Base-by-base conservation (phyloP, 35 echinoderm and acorn worm species). In the Diadema setosum region DNA sequence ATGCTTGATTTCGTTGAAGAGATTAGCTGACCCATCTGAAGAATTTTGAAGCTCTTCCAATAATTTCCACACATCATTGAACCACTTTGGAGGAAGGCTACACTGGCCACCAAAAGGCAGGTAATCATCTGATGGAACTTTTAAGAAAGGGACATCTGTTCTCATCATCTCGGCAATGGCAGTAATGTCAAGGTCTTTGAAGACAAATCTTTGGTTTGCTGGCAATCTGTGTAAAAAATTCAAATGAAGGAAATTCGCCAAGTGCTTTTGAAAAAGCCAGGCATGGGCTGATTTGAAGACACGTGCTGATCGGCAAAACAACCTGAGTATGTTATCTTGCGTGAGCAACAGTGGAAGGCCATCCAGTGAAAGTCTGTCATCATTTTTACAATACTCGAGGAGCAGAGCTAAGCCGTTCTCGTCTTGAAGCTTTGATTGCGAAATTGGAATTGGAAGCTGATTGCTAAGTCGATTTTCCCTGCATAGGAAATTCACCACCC, bases 341-440 rank as follows among this genome's bases (percentile, higher is more conserved):
- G 91, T 93, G 0, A 93, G 55, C 0, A 93, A 86, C 35, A 93
- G 24, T 30, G 91, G 91, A 8, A 84, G 3, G 4, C 64, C 69
- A 45, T 93, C 43, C 63, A 93, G 48, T 52, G 5, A 26, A 78
- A 88, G 7, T 74, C 40, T 20, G 37, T 35, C 12, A 6, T 6
- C 17, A 41, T 80, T 60, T 33, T 80, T 84, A 26, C 87, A 36
- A 75, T 89, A 93, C 3, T 93, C 21, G 0, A 88, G 40, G 2
- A 93, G 81, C 3, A 24, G 41, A 5, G 2, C 11, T n/a, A 89
- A 74, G 5, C 70, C 44, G 5, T 12, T 0, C 20, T 55, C 61
- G 42, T 21, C 33, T 32, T 61, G 9, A 52, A 93, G 67, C 39
- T 20, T 20, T 46, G 80, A 67, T 11, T 75, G 16, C 18, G 5